Base-by-base conservation (phyloP, 2,113 vertebrate genomes). In the Alligator sinensis region DNA sequence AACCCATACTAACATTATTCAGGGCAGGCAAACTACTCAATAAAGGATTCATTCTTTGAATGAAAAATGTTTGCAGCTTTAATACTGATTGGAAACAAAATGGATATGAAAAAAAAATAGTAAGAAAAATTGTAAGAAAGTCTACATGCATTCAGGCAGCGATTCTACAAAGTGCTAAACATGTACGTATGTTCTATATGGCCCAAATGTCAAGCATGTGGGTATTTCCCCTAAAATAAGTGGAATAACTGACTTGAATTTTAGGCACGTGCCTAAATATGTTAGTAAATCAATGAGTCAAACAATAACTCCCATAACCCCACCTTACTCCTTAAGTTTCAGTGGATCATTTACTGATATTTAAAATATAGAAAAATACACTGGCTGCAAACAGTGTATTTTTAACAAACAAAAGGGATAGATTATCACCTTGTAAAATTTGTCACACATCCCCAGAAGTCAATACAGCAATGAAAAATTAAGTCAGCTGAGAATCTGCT, bases 141-240 rank as follows among this genome's bases (percentile, higher is more conserved):
- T 13, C 34, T 74, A 13, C 34, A 74, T 47, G 22, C 22, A 38
- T 74, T 74, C 13, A 38, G 22, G 70, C 68, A 18, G 21, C 21
- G 19, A 24, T 24, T 74, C 70, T 21, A 22, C 70, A 47, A 21
- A 5, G 34, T 47, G 34, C 47, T 47, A 47, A 47, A 8, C 47
- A 47, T 47, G 8, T 8, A 7, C 47, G 78, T 75, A 91, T 80
- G n/a, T 79, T 86, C 88, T 90, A 86, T 90, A 89, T 88, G 94
- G 90, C 79, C 72, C 84, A 60, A 79, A 66, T 86, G 83, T 79
- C 17, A 88, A 91, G 64, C n/a, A 94, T 4, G 84, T 11, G 77
- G 91, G 82, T 87, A 96, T 93, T 96, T 79, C 94, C 87, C 85
- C 22, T 2, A 30, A 59, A 92, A 93, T 68, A 89, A 77, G 77